These are phyloP conservation scores for Zalophus californianus DNA, from an alignment of 2,797 vertebrate genomes.

Conservation along the genomic window DNA sequence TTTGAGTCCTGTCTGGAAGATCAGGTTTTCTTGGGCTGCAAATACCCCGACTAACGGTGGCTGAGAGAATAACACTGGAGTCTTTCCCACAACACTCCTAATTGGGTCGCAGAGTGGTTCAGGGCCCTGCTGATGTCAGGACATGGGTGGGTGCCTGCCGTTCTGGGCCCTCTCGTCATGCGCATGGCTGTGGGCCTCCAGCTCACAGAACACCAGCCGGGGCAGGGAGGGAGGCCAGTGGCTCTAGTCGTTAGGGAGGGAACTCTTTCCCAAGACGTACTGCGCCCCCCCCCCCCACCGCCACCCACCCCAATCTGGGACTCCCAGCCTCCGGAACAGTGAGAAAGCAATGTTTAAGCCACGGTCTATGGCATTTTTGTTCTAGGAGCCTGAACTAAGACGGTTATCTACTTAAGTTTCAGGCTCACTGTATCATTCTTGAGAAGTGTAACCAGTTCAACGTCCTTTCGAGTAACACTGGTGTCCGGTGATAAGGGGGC, in stretches of 20 bases:
- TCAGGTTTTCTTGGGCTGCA: not conserved
- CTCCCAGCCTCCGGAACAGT: not conserved
- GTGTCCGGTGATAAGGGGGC: not conserved
- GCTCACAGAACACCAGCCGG: not conserved
- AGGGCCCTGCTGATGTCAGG: not conserved
- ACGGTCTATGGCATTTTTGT: too few relatives aligned
- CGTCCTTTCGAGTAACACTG: not conserved
- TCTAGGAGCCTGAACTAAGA: not conserved
- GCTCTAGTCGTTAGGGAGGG: not conserved
- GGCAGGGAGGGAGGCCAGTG: not conserved
- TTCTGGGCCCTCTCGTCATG: not conserved
- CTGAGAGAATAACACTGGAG: not conserved
- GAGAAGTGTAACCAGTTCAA: not conserved
- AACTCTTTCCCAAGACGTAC: not conserved
- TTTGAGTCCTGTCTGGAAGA: not conserved
- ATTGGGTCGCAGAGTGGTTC: accelerated
- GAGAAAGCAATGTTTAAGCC: not conserved
- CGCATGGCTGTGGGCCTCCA: not conserved
- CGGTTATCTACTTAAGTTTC: too few relatives aligned
- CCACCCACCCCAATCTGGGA: too few relatives aligned
- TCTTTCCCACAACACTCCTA: not conserved
- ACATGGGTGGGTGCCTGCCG: not conserved
- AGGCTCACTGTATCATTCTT: not conserved
- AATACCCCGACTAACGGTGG: too few relatives aligned
- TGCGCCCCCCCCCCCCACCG: too few relatives aligned